These are phyloP conservation scores for Neolamprologus sp. DNA, from an alignment of 2,113 vertebrate genomes.

Conservation along the genomic window DNA sequence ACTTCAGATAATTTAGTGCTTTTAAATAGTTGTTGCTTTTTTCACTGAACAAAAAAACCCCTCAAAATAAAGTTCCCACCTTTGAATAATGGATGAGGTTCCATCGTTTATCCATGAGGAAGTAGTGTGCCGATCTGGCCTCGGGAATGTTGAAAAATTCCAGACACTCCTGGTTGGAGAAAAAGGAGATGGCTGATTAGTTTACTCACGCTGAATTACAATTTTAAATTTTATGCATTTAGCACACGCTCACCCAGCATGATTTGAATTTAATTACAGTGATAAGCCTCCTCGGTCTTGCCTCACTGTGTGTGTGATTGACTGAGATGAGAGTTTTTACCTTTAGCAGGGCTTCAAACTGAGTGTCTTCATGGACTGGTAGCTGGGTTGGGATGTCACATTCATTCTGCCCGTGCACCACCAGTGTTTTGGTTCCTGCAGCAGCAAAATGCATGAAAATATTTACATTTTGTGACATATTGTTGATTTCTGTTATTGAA, in stretches of 20 bases:
- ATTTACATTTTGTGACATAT: neutral
- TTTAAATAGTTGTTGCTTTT: neutral
- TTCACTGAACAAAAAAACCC: rapidly evolving
- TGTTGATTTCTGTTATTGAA: neutral
- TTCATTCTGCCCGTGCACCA: conserved; percentile 97
- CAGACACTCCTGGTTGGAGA: conserved; percentile 81
- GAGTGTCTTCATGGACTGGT: conserved; percentile 97
- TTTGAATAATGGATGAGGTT: conserved; percentile 98
- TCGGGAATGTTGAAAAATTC: conserved; percentile 99
- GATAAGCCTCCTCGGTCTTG: neutral
- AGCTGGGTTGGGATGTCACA: conserved; percentile 98
- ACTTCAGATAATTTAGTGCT: neutral
- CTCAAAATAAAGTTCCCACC: conserved; percentile 42
- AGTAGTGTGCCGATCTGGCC: conserved; percentile 91
- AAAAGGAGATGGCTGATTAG: neutral
- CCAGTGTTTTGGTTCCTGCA: conserved; percentile 93
- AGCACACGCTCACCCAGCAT: neutral
- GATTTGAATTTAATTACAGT: neutral
- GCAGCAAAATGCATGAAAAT: neutral
- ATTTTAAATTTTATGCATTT: neutral
- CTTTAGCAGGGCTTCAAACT: conserved; percentile 97
- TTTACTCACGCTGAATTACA: neutral
- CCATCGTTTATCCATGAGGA: conserved; percentile 99
- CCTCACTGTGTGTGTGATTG: neutral
- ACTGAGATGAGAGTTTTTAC: conserved; percentile 47